phyloP scores from a whole-genome alignment of 2,113 vertebrate genomes.

The Channa argus region DNA sequence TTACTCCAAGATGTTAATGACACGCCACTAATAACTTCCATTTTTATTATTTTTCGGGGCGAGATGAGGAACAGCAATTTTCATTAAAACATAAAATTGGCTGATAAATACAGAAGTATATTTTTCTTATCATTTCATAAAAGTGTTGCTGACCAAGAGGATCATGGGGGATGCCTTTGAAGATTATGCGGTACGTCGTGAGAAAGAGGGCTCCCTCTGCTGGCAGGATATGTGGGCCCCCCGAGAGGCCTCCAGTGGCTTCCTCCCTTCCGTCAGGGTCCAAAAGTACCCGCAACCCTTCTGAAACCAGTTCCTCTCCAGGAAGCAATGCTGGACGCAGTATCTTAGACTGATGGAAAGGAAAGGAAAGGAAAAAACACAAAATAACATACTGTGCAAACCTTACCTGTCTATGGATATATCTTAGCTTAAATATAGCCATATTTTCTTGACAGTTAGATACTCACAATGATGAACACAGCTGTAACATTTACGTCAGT shows the following conservation, averaged over 20 bases:
- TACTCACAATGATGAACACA: slow-evolving; percentile 17
- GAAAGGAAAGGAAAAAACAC: slow-evolving; percentile 6
- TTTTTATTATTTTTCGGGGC: not conserved
- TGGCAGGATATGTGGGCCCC: slow-evolving; percentile 96
- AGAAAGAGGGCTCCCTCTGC: slow-evolving; percentile 98
- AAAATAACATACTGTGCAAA: not conserved
- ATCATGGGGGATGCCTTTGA: slow-evolving; percentile 96
- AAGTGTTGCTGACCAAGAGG: slow-evolving; percentile 85
- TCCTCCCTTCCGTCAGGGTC: slow-evolving; percentile 97
- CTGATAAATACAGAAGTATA: no score
- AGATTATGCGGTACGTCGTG: slow-evolving; percentile 96
- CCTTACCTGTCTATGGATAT: slow-evolving; percentile 1
- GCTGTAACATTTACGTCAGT: slow-evolving; percentile 34
- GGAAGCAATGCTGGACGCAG: slow-evolving; percentile 92
- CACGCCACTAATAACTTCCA: not conserved
- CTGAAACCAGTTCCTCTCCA: slow-evolving; percentile 94
- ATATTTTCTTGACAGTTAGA: slow-evolving; percentile 17
- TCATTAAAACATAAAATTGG: no score
- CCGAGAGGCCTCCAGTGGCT: slow-evolving; percentile 92
- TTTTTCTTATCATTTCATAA: not conserved
- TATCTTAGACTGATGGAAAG: slow-evolving; percentile 91
- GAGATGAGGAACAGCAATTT: no score
- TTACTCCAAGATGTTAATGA: not conserved
- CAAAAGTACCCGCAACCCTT: slow-evolving; percentile 94
- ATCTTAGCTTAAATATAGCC: not conserved